These are phyloP conservation scores for Ctenodactylus gundi DNA, from an alignment of 2,113 vertebrate species.

Conservation along the genomic window DNA sequence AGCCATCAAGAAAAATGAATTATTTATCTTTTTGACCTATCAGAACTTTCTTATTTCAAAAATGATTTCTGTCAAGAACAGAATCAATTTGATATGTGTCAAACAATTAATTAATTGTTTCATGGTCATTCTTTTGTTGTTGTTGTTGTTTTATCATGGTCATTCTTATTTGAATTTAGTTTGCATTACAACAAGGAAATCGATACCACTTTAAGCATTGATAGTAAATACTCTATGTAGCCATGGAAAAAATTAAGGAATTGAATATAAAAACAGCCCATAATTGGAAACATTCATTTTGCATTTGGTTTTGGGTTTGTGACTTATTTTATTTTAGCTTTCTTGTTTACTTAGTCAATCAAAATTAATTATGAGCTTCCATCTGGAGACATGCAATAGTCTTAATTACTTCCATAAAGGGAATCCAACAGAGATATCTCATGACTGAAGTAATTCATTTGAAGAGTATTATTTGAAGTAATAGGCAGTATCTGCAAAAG, in stretches of 20 bases:
- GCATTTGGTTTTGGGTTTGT: neutral
- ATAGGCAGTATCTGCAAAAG: neutral
- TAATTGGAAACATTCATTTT: neutral
- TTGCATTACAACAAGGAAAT: neutral
- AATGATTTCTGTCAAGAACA: neutral
- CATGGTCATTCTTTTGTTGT: neutral
- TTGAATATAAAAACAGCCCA: neutral
- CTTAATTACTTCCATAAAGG: neutral
- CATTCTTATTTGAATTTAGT: too few relatives aligned
- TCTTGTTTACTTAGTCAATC: conserved; percentile 6
- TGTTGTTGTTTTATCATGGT: too few relatives aligned
- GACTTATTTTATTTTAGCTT: neutral
- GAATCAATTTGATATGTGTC: neutral
- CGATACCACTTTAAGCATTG: neutral
- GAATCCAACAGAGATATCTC: neutral
- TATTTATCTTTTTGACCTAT: neutral
- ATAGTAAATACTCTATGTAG: neutral
- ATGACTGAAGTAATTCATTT: neutral
- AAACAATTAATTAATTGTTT: neutral
- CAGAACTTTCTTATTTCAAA: neutral
- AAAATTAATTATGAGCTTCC: neutral
- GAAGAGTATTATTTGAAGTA: neutral
- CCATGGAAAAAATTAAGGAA: neutral
- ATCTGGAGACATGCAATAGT: neutral
- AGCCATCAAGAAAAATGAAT: too few relatives aligned